Evolutionary conservation across 2,888 invertebrate genomes (phyloP).

Genomic region (Pseudolycoriella hygida): DNA sequence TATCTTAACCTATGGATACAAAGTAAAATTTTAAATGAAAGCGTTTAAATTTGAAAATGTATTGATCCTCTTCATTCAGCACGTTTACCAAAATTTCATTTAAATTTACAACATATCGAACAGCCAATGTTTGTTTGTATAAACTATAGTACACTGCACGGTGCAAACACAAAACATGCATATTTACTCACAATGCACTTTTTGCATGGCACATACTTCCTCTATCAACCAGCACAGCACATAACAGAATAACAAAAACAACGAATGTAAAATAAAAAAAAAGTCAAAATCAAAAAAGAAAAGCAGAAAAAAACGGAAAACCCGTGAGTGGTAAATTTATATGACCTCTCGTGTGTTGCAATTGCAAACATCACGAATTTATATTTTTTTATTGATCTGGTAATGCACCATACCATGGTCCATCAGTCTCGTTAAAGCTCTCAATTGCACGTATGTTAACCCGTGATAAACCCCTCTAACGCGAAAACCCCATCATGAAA

Average conservation of each 20-base stretch:
- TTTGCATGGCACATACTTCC: no score
- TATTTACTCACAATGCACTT: not conserved
- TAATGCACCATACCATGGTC: not conserved
- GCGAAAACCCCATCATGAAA: no score
- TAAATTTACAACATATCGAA: not conserved
- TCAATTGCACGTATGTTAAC: not conserved
- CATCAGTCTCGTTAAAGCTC: not conserved
- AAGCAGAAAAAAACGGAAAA: not conserved
- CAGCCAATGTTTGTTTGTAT: not conserved
- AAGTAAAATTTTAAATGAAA: no score
- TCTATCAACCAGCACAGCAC: no score
- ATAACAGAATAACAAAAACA: not conserved
- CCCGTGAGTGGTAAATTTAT: not conserved
- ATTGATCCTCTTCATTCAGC: not conserved
- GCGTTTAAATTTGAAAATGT: no score
- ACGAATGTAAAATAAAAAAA: not conserved
- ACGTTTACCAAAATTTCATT: not conserved
- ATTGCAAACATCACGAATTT: not conserved
- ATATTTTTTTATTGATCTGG: not conserved
- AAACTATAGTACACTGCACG: not conserved
- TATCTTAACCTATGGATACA: no score
- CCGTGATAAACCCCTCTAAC: no score
- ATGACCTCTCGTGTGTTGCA: constrained; percentile 1
- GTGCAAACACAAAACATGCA: not conserved
- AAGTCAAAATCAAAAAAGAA: not conserved